A percentile compares a stretch with the other conserved stretches of the same genome.
phyloP scores from a whole-genome alignment of 2,888 invertebrate genomes.

The Lepetodrilus schrolli region DNA sequence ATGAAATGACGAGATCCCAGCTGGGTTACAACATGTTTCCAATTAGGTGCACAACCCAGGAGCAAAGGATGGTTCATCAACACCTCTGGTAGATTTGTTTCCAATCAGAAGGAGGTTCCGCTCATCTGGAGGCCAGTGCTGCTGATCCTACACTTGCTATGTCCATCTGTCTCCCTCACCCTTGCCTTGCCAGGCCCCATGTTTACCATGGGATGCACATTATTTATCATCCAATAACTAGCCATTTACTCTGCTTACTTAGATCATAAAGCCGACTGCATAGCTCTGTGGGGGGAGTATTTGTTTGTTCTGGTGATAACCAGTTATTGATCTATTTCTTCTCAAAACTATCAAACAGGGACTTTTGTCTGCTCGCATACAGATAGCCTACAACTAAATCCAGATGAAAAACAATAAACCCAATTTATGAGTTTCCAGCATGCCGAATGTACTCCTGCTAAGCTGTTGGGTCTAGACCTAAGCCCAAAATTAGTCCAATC shows the following conservation, averaged over 20 bases:
- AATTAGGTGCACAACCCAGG: neutral
- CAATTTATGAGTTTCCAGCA: constrained; percentile 15
- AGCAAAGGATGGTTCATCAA: neutral
- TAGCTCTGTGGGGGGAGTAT: neutral
- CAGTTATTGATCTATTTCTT: constrained; percentile 33
- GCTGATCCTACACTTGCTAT: neutral
- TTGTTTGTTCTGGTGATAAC: constrained; percentile 30
- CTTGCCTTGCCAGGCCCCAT: neutral
- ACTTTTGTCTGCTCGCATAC: constrained; percentile 25
- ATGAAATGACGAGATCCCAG: constrained; percentile 7
- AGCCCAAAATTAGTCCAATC: constrained; percentile 16
- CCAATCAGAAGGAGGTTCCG: neutral
- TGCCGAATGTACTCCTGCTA: neutral
- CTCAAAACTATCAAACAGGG: constrained; percentile 28
- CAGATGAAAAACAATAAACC: constrained; percentile 26
- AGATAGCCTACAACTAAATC: constrained; percentile 1
- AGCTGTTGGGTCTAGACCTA: neutral
- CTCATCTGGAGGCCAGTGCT: neutral
- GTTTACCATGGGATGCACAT: constrained; percentile 24
- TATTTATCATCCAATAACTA: constrained; percentile 33
- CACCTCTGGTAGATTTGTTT: constrained; percentile 10
- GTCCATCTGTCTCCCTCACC: neutral
- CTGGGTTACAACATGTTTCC: constrained; percentile 5
- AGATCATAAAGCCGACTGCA: neutral
- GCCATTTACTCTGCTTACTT: constrained; percentile 25